Evolutionary conservation across 2,888 invertebrate genomes (phyloP), one percentile per base, ranked within the genome.

Genomic region (Argynnis bischoffii): DNA sequence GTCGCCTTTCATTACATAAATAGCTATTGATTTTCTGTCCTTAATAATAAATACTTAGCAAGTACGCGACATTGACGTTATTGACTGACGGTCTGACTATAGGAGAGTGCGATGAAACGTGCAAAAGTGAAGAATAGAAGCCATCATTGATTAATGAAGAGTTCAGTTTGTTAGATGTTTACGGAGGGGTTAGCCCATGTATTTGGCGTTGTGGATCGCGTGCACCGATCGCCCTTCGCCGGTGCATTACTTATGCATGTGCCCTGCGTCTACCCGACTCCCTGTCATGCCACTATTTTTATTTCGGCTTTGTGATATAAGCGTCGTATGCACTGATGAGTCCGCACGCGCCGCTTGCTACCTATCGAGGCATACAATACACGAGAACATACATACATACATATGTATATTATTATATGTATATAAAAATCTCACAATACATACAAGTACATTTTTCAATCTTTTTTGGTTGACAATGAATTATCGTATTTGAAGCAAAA

Each of bases 171-270:
- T 71, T 64, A 76, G 81, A 78, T 79, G 78, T 78, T 79, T 73
- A 77, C 75, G 77, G 79, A 81, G 82, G 84, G 84, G 81, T 82
- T 79, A 82, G 72, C 79, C 79, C 81, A 31, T 76, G 76, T 78
- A 79, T 82, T 84, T 85, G 85, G 83, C 82, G 79, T 76, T 79
- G 85, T 78, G 79, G 81, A 84, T 90, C 87, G 90, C 90, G 92
- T 90, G 91, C 84, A 86, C 83, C 81, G 80, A 77, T 78, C 86
- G 86, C 88, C 89, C 90, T 89, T 86, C 88, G 82, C 82, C 81
- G 77, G 77, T 87, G 89, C 88, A 91, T 91, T 90, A 92, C 89
- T 91, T 90, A 92, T 92, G 90, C 87, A 92, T 91, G 87, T 83
- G 79, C 81, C 80, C 78, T 76, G 77, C 74, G 76, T 80, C 80